phyloP scores from a whole-genome alignment of 2,888 invertebrate species.

The Parapristionchus giblindavisi region DNA sequence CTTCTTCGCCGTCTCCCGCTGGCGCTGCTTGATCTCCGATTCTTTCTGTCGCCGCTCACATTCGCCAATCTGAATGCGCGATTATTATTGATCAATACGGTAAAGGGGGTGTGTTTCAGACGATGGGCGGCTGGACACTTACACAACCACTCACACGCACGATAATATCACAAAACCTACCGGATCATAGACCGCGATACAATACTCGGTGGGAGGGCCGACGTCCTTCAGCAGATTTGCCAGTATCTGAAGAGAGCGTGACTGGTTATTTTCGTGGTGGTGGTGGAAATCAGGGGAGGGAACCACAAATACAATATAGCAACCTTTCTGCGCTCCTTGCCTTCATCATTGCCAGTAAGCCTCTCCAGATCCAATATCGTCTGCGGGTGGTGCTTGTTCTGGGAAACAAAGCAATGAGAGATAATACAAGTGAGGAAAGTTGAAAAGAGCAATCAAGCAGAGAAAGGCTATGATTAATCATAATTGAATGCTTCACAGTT shows the following conservation, averaged over 20 bases:
- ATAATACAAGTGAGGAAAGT: background rate
- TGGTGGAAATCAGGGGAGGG: background rate
- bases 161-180: background rate
- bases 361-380: slow-evolving; percentile 42
- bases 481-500: slow-evolving; percentile 1
- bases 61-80: slow-evolving; percentile 40
- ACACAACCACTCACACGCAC: background rate
- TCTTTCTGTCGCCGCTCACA: slow-evolving; percentile 34
- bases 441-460: slow-evolving; percentile 4
- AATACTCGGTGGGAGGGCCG: slow-evolving; percentile 44
- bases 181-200: slow-evolving; percentile 54
- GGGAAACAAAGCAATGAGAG: too few species aligned
- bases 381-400: slow-evolving; percentile 46
- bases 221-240: slow-evolving; percentile 44
- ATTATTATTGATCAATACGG: too few species aligned
- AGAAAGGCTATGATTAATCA: slow-evolving; percentile 3
- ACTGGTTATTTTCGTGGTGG: background rate
- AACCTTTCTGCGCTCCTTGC: slow-evolving; percentile 39
- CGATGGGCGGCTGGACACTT: background rate
- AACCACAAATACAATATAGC: background rate
- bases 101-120: too few species aligned
- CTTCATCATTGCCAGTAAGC: slow-evolving; percentile 28
- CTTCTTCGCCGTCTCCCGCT: slow-evolving; percentile 31
- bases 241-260: slow-evolving; percentile 22
- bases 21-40: slow-evolving; percentile 22